A percentile compares a stretch with the other conserved stretches of the same genome.
phyloP scores from a whole-genome alignment of 2,797 vertebrate genomes.

The Pachyuromys duprasi region DNA sequence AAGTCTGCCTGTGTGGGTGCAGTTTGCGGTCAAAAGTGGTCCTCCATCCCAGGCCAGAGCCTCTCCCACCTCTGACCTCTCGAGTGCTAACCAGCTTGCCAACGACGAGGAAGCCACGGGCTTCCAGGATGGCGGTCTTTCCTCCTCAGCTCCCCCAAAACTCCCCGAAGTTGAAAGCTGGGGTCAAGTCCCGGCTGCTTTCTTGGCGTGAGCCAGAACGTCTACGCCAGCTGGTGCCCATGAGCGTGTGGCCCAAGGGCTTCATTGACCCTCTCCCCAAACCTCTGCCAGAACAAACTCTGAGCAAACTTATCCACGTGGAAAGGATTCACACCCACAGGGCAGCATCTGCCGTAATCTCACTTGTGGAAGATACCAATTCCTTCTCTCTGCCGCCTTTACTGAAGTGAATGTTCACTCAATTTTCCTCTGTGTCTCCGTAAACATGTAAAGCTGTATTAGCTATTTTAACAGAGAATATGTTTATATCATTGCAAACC shows the following conservation, averaged over 20 bases:
- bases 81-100: neutral
- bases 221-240: neutral
- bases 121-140: neutral
- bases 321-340: neutral
- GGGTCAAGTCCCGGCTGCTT: neutral
- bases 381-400: neutral
- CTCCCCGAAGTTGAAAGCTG: neutral
- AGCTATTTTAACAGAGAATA: neutral
- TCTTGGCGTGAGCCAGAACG: neutral
- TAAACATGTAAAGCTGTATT: neutral
- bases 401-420: slow-evolving; percentile 57
- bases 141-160: neutral
- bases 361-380: neutral
- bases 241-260: slow-evolving; percentile 31
- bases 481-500: neutral
- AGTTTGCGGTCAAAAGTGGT: neutral
- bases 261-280: neutral
- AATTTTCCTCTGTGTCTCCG: neutral
- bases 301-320: neutral
- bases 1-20: neutral
- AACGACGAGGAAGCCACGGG: neutral
- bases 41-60: neutral
- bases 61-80: neutral
- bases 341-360: neutral
- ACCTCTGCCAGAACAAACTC: neutral